phyloP scores from a whole-genome alignment of 1,140 invertebrate genomes.

The Pachyrhynchus sulphureomaculatus region DNA sequence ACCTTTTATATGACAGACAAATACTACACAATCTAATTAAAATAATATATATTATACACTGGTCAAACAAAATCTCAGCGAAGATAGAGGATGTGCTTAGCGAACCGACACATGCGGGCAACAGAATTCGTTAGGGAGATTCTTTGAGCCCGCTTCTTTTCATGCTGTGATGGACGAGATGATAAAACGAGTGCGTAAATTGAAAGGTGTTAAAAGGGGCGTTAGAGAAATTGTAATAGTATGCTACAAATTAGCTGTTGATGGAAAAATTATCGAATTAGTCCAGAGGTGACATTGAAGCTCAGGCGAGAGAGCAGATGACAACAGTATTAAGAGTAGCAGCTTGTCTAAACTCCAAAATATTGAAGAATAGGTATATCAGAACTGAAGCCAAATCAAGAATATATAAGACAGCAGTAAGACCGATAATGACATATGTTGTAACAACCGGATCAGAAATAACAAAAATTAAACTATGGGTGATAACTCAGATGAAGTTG shows the following conservation, averaged over 20 bases:
- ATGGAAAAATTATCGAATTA: not conserved
- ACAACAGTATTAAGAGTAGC: slow-evolving; percentile 5
- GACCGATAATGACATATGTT: slow-evolving; percentile 12
- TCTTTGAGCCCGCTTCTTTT: slow-evolving; percentile 14
- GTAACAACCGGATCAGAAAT: slow-evolving; percentile 4
- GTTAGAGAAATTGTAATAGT: slow-evolving; percentile 1
- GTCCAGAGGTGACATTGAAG: not conserved
- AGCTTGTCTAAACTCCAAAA: not conserved
- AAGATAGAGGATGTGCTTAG: slow-evolving; percentile 10
- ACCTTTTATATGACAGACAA: slow-evolving; percentile 9
- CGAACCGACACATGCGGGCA: slow-evolving; percentile 3
- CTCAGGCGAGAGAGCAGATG: not conserved
- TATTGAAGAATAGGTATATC: slow-evolving; percentile 15
- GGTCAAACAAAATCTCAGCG: slow-evolving; percentile 3
- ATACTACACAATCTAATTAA: slow-evolving; percentile 8
- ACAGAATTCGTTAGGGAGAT: slow-evolving; percentile 9
- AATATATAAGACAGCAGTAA: slow-evolving; percentile 31
- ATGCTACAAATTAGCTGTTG: not conserved
- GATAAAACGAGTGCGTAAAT: slow-evolving; percentile 15
- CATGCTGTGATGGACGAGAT: slow-evolving; percentile 7
- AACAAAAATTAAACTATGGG: too few species aligned
- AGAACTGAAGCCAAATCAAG: slow-evolving; percentile 2
- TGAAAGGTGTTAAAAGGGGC: slow-evolving; percentile 15
- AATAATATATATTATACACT: slow-evolving; percentile 19
- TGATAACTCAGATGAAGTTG: too few species aligned